phyloP scores from a whole-genome alignment of 2,888 invertebrate genomes.

The Ephialtes manifestator region DNA sequence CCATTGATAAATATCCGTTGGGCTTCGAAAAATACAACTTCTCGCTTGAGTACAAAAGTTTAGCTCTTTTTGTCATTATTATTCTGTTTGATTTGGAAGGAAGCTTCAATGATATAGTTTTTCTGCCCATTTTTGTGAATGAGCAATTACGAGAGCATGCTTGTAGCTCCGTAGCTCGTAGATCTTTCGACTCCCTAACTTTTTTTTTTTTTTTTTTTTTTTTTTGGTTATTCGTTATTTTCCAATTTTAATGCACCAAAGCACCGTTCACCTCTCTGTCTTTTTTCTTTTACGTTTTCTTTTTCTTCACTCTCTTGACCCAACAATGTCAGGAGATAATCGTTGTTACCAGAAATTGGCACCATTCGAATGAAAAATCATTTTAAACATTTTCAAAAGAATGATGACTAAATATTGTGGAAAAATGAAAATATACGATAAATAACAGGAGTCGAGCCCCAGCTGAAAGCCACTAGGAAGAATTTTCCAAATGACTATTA shows the following conservation, averaged over 20 bases:
- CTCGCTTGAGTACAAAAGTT: conserved; percentile 59
- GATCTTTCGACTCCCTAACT: conserved; percentile 19
- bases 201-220: not conserved
- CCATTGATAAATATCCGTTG: conserved; percentile 48
- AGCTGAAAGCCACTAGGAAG: no score
- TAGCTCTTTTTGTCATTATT: conserved; percentile 38
- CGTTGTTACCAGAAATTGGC: not conserved
- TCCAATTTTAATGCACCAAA: conserved; percentile 5
- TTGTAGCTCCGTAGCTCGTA: conserved; percentile 30
- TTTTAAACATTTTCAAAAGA: no score
- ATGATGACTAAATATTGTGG: no score
- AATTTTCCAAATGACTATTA: no score
- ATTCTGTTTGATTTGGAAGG: conserved; percentile 59
- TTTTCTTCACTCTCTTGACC: not conserved
- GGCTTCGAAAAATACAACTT: conserved; percentile 65
- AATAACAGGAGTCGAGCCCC: no score
- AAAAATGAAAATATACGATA: no score
- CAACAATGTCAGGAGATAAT: conserved; percentile 19
- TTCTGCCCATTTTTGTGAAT: conserved; percentile 15
- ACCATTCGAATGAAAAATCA: no score
- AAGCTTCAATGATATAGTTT: conserved; percentile 62
- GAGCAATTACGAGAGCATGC: conserved; percentile 27
- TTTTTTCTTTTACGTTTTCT: conserved; percentile 20
- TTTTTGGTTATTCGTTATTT: conserved; percentile 10
- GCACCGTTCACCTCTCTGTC: conserved; percentile 20